These are phyloP conservation scores for Odontophorus gujanensis DNA, from an alignment of 2,113 vertebrate species.

Conservation along the genomic window DNA sequence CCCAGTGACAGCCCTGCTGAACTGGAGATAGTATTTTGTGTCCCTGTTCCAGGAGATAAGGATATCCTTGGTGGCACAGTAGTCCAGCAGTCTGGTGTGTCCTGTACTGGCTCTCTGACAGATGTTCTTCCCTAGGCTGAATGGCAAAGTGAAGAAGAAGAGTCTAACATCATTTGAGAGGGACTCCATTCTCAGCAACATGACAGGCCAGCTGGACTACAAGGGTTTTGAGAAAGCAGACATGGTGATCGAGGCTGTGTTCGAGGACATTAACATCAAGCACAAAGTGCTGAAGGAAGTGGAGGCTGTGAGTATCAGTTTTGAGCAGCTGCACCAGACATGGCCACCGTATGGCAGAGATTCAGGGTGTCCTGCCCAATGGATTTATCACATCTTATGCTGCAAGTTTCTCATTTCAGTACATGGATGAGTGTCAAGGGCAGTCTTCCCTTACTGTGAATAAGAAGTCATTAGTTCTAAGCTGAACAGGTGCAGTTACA, in stretches of 20 bases:
- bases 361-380: background rate
- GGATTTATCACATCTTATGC: background rate
- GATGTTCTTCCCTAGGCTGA: constrained; percentile 79
- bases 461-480: background rate
- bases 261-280: constrained; percentile 92
- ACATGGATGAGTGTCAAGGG: rapidly evolving
- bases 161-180: constrained; percentile 90
- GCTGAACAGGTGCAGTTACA: background rate
- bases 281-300: constrained; percentile 93
- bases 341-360: rapidly evolving
- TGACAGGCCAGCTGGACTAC: constrained; percentile 89
- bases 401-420: background rate
- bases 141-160: constrained; percentile 93
- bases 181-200: constrained; percentile 86
- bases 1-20: background rate
- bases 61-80: background rate
- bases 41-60: background rate
- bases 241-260: constrained; percentile 98
- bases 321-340: background rate
- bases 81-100: background rate
- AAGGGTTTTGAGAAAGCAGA: constrained; percentile 88
- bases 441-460: rapidly evolving
- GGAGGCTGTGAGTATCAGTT: constrained; percentile 86
- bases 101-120: background rate
- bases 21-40: background rate